Evolutionary conservation across 2,888 invertebrate species (phyloP).

Genomic region (Perizoma affinitatum): DNA sequence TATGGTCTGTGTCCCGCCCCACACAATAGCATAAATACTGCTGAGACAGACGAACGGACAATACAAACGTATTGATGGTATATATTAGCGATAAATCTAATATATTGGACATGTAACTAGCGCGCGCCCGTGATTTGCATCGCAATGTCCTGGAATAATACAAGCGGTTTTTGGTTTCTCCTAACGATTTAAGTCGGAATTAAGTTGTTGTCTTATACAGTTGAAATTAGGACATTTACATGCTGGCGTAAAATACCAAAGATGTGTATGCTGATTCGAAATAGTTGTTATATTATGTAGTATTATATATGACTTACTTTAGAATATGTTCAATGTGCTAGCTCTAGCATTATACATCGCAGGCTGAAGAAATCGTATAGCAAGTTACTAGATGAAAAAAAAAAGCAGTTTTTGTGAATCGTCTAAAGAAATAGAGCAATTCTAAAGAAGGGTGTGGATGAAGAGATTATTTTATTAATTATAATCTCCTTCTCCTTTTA

Average conservation of each 20-base stretch:
- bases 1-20: slow-evolving; percentile 20
- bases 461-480: too few species aligned
- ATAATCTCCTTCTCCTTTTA: too few species aligned
- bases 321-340: background rate
- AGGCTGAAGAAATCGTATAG: too few species aligned
- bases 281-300: background rate
- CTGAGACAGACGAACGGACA: slow-evolving; percentile 49
- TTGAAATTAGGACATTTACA: slow-evolving; percentile 18
- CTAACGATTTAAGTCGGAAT: slow-evolving; percentile 18
- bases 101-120: slow-evolving; percentile 49
- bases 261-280: background rate
- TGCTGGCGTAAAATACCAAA: slow-evolving; percentile 9
- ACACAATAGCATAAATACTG: slow-evolving; percentile 48
- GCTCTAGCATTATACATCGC: too few species aligned
- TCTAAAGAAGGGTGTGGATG: too few species aligned
- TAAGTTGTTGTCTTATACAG: slow-evolving; percentile 14
- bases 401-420: too few species aligned
- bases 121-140: slow-evolving; percentile 43
- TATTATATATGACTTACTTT: background rate
- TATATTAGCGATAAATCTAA: slow-evolving; percentile 66
- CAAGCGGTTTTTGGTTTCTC: slow-evolving; percentile 14
- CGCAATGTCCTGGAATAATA: slow-evolving; percentile 36
- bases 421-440: too few species aligned
- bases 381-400: too few species aligned
- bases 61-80: slow-evolving; percentile 58